Evolutionary conservation across 92 coral and sea anemone genomes (phyloP).

Genomic region (Plumapathes pennacea): DNA sequence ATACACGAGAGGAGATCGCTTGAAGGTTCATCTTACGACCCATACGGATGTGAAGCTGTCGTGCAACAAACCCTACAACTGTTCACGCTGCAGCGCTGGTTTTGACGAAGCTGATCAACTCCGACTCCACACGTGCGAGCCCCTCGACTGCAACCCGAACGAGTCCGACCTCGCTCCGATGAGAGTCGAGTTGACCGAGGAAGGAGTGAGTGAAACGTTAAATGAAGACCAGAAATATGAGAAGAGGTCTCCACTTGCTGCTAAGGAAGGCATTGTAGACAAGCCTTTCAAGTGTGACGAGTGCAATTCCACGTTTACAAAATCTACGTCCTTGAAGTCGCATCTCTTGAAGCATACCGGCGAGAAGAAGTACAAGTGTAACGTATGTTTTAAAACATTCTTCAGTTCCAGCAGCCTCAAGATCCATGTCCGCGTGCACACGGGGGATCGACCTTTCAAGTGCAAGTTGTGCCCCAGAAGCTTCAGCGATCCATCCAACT

Average conservation of each 20-base stretch:
- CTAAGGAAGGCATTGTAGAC: not conserved
- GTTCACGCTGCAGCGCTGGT: conserved; percentile 87
- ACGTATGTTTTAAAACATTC: conserved; percentile 90
- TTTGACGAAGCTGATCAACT: conserved; percentile 93
- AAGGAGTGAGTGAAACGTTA: not conserved
- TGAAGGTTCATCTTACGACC: conserved; percentile 75
- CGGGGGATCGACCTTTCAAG: conserved; percentile 95
- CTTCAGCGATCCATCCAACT: conserved; percentile 98
- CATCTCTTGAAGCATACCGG: conserved; percentile 95
- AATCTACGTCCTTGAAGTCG: conserved; percentile 91
- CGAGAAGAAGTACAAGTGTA: conserved; percentile 92
- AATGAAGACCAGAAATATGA: conserved; percentile 10
- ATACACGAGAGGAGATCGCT: conserved; percentile 93
- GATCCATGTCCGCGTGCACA: conserved; percentile 95
- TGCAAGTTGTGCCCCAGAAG: conserved; percentile 96
- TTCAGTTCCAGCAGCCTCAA: conserved; percentile 96
- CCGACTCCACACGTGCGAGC: conserved; percentile 84
- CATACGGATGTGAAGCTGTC: conserved; percentile 64
- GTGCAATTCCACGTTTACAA: conserved; percentile 85
- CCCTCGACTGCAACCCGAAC: conserved; percentile 17
- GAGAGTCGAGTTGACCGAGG: conserved; percentile 23
- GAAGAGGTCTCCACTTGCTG: conserved; percentile 3
- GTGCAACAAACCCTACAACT: conserved; percentile 73
- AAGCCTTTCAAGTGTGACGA: conserved; percentile 82
- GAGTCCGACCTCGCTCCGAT: not conserved